Conservation (phyloP, 2,888 invertebrate genomes). For the Lumbricus terrestris region DNA sequence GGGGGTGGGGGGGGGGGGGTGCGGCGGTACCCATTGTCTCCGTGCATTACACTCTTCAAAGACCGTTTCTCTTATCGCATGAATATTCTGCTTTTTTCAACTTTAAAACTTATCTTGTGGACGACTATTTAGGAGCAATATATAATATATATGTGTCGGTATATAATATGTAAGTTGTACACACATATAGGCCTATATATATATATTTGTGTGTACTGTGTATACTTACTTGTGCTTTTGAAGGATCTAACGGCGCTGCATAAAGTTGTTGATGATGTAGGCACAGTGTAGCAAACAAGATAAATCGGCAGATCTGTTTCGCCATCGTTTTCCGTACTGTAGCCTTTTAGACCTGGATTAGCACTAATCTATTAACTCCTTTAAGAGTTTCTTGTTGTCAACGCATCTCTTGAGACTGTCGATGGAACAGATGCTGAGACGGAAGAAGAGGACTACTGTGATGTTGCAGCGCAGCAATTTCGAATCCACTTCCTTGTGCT, state of each 20-base stretch:
- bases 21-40: too few relatives aligned
- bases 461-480: not conserved
- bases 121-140: too few relatives aligned
- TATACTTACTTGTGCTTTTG: not conserved
- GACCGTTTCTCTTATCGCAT: too few relatives aligned
- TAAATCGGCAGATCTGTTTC: not conserved
- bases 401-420: not conserved
- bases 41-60: too few relatives aligned
- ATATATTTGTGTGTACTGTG: not conserved
- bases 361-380: not conserved
- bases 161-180: too few relatives aligned
- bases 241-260: slow-evolving; percentile 3
- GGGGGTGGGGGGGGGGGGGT: too few relatives aligned
- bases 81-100: too few relatives aligned
- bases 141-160: too few relatives aligned
- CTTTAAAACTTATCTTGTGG: too few relatives aligned
- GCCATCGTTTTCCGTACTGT: not conserved
- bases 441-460: not conserved
- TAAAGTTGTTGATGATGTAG: not conserved
- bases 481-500: not conserved
- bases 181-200: too few relatives aligned
- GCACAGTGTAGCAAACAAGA: not conserved
- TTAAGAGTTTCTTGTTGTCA: not conserved
- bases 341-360: not conserved
- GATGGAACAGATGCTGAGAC: not conserved